A percentile compares a stretch with the other conserved stretches of the same genome.
Conservation (phyloP, 1,140 invertebrate genomes). For the honey bee (Apis mellifera) region DNA sequence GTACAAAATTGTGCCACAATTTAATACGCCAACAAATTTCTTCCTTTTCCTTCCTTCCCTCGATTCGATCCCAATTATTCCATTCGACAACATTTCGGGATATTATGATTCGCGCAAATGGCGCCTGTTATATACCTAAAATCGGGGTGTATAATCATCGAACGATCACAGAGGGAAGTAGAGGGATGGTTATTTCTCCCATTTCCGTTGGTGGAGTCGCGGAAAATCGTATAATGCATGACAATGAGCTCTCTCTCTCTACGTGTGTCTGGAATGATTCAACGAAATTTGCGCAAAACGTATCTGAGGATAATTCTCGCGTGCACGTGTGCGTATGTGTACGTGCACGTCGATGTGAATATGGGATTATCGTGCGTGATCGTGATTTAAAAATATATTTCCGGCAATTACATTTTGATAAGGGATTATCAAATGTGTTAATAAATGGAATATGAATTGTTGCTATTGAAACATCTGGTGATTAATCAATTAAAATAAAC, state of each 20-base stretch:
- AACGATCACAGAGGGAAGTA: slow-evolving; percentile 1
- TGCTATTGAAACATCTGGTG: no score
- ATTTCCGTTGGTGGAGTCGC: neutral
- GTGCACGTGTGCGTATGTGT: neutral
- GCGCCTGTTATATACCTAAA: neutral
- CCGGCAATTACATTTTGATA: neutral
- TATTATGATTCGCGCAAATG: neutral
- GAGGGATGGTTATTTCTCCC: neutral
- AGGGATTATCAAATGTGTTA: no score
- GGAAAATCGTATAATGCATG: slow-evolving; percentile 5
- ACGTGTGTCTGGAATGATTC: neutral
- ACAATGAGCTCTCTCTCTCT: neutral
- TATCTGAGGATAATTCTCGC: neutral
- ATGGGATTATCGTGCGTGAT: neutral
- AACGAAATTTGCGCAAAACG: neutral
- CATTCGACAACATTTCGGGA: no score
- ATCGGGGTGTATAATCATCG: neutral
- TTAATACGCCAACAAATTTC: neutral
- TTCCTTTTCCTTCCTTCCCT: no score
- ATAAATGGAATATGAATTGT: no score
- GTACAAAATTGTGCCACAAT: neutral
- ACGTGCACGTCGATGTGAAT: no score
- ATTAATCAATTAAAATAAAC: no score
- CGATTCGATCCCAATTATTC: no score
- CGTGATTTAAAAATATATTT: neutral